Evolutionary conservation across 2,888 invertebrate species (phyloP), one percentile per base, ranked within the genome.

Genomic region (Nomada lathburiana): DNA sequence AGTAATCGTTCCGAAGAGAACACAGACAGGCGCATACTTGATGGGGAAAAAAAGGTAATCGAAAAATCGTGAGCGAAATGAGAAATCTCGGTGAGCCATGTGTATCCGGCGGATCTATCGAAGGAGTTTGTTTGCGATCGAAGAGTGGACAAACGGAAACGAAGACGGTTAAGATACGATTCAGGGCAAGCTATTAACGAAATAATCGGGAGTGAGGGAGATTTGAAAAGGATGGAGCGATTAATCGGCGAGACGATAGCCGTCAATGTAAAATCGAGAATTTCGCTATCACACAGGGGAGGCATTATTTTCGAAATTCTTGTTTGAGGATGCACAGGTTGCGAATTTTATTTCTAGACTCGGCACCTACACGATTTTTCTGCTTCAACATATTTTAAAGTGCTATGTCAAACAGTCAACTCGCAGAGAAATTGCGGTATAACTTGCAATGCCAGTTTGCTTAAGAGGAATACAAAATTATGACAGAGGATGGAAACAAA

Each of bases 31-130:
- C 64, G 71, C 29, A 74, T 62, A 42, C 62, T 74, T 55, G 73
- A 60, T 67, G 76, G 47, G 47, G 4, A 13, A 84, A 77, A 74
- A 68, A 80, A 84, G 76, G 80, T 84, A 84, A 84, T 84, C 80
- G 64, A 73, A 60, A 70, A 47, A 68, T 59, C 47, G 63, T 74
- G 64, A 84, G 73, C 73, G 59, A 73, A 84, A 84, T 84, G 77
- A 84, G 80, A 74, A 77, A 80, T 80, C 72, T 36, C 36, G 50
- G 20, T 23, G 29, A 26, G 29, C 36, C 42, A 7, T 59, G n/a
- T 62, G 69, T 68, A 59, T 70, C 62, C 76, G 55, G 65, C 76
- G 55, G 65, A 76, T 82, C 83, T 71, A 74, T 73, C 73, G 65
- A 18, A 26, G 16, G 42, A 64, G 55, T 71, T 75, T 74, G 68